Evolutionary conservation across 2,888 invertebrate species (phyloP).

Genomic region (Hyposoter dolosus): DNA sequence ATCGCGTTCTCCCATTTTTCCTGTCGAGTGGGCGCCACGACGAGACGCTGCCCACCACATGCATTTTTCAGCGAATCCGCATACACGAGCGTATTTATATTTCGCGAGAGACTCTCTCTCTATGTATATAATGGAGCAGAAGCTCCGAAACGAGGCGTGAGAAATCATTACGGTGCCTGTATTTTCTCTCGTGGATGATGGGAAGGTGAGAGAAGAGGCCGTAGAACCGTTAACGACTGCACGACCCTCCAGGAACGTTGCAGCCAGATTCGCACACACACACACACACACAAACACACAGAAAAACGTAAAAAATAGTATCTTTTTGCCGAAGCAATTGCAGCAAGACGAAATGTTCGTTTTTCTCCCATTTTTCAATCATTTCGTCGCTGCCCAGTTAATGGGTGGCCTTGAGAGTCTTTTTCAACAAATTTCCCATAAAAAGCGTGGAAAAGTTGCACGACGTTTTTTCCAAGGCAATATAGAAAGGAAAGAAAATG

Average conservation of each 20-base stretch:
- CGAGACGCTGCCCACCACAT: conserved; percentile 63
- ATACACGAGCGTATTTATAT: conserved; percentile 4
- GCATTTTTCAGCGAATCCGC: conserved; percentile 66
- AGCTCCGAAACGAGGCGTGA: conserved; percentile 75
- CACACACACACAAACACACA: neutral
- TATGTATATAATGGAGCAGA: conserved; percentile 49
- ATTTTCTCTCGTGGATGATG: conserved; percentile 64
- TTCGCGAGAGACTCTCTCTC: neutral
- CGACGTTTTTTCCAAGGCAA: neutral
- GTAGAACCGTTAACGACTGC: conserved; percentile 69
- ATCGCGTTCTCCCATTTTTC: conserved; percentile 54
- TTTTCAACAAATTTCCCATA: too few species aligned
- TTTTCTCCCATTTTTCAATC: conserved; percentile 33
- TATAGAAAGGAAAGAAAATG: neutral
- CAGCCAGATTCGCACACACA: conserved; percentile 34
- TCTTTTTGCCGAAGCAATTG: conserved; percentile 14
- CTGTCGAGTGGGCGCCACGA: conserved; percentile 64
- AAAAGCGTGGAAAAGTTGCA: neutral
- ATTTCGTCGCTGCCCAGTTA: neutral
- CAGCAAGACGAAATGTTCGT: neutral
- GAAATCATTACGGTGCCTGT: conserved; percentile 71
- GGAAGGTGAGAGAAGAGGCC: conserved; percentile 69
- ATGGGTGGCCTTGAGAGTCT: too few species aligned
- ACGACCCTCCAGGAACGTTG: conserved; percentile 65
- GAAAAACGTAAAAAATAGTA: too few species aligned